These are phyloP conservation scores for Drosophila cognata DNA, from an alignment of 2,888 invertebrate species.

Conservation along the genomic window DNA sequence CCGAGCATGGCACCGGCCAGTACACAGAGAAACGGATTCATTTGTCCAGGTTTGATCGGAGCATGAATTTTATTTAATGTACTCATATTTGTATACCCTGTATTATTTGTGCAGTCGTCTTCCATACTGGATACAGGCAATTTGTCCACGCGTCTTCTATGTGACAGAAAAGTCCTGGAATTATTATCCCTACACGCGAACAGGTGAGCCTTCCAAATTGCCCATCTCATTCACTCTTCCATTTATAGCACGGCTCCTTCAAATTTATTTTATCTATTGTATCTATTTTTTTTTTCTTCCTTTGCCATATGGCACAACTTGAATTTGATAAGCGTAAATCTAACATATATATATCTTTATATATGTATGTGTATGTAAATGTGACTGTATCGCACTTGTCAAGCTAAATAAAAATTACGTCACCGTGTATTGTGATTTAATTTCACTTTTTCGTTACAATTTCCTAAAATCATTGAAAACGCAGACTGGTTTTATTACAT, in stretches of 20 bases:
- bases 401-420: constrained; percentile 38
- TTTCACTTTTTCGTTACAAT: constrained; percentile 13
- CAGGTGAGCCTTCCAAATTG: constrained; percentile 86
- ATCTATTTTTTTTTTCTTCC: background rate
- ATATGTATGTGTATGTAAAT: background rate
- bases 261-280: too few relatives aligned
- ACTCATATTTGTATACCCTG: background rate
- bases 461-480: constrained; percentile 14
- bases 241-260: background rate
- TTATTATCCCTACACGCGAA: constrained; percentile 95
- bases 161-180: constrained; percentile 98
- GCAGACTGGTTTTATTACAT: constrained; percentile 3
- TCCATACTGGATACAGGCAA: constrained; percentile 94
- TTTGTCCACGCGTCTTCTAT: constrained; percentile 96
- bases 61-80: background rate
- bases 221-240: background rate
- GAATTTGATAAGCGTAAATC: constrained; percentile 46
- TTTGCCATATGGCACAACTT: constrained; percentile 51
- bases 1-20: constrained; percentile 92
- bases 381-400: constrained; percentile 43
- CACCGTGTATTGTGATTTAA: constrained; percentile 39
- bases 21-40: constrained; percentile 96
- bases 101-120: constrained; percentile 87
- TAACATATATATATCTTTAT: background rate
- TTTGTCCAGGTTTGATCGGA: constrained; percentile 89